Evolutionary conservation across 1,140 invertebrate species (phyloP).

Genomic region (Nomia melanderi): DNA sequence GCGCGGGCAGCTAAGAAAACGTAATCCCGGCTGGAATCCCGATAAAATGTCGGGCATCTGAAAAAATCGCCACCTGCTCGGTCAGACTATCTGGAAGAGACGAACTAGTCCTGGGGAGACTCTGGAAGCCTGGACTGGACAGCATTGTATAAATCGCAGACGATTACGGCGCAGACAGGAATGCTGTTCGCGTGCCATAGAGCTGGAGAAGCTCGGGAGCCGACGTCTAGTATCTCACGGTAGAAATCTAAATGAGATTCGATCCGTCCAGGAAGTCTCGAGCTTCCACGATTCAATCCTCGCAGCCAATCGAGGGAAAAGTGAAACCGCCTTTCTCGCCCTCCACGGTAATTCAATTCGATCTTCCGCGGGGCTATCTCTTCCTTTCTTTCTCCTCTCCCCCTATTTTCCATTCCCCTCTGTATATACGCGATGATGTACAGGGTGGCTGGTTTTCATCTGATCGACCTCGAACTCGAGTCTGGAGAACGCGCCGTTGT

Average conservation of each 20-base stretch:
- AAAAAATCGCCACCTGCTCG: slow-evolving; percentile 19
- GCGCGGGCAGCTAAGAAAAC: background rate
- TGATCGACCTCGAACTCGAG: too few species aligned
- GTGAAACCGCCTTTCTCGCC: slow-evolving; percentile 60
- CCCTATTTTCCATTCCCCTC: too few species aligned
- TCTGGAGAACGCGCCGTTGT: too few species aligned
- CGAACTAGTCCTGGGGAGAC: slow-evolving; percentile 14
- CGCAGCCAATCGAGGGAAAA: slow-evolving; percentile 55
- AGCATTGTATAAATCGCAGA: slow-evolving; percentile 35
- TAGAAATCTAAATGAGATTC: slow-evolving; percentile 71
- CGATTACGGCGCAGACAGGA: slow-evolving; percentile 31
- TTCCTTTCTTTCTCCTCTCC: too few species aligned
- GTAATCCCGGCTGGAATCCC: background rate
- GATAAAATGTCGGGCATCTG: background rate
- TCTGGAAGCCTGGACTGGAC: slow-evolving; percentile 23
- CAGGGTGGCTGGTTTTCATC: too few species aligned
- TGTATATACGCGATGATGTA: too few species aligned
- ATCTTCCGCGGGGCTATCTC: slow-evolving; percentile 12
- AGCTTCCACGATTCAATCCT: slow-evolving; percentile 64
- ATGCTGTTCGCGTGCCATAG: slow-evolving; percentile 35
- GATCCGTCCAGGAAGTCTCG: slow-evolving; percentile 61
- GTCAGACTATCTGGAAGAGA: background rate
- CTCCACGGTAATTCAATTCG: slow-evolving; percentile 57
- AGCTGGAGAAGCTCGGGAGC: background rate
- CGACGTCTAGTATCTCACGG: slow-evolving; percentile 53